Base-by-base conservation (phyloP, 1,140 invertebrate species). In the Drosophila asahinai region DNA sequence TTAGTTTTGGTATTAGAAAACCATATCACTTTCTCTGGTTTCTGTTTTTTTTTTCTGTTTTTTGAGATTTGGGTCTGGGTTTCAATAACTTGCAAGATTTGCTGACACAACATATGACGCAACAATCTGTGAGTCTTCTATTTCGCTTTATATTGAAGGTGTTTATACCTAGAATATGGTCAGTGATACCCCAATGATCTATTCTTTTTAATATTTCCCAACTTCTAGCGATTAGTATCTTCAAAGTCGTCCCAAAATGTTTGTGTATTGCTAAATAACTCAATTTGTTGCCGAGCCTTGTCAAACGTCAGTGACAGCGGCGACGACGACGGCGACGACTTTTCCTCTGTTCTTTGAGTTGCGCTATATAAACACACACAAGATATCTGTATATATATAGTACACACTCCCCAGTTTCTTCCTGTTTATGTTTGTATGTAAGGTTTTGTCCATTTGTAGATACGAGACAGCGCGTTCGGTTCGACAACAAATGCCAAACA, bases 401-500 rank as follows among this genome's bases (percentile, higher is more conserved):
- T 19, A 52, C 43, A 61, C 25, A 49, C 22, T 38, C 33, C 42
- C n/a, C 47, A 48, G 19, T 67, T 71, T 76, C 48, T 79, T 43
- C 73, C 48, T 64, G 49, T 61, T 55, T 76, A 51, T 49, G 48
- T 22, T 30, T 80, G 61, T 65, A 49, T 70, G 17, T 76, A 22
- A 71, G 48, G 61, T 33, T 58, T 30, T 74, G 62, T 68, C 17
- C 25, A 36, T 63, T 19, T 66, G 62, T 57, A 57, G 54, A 19
- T 71, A n/a, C 36, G 59, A 52, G 58, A 72, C 60, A 38, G 49
- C 19, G 45, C 27, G 33, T 52, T 77, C 43, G 75, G 48, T 62
- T 63, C 51, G 63, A 51, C 83, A 84, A 81, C 82, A 84, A 84
- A 86, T 84, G 82, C 57, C 63, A 66, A 86, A 84, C 82, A 84